Percentiles rank a stretch among this genome's conserved stretches.
Conservation (phyloP, 2,797 vertebrate species). For the Tarsius wallacei region DNA sequence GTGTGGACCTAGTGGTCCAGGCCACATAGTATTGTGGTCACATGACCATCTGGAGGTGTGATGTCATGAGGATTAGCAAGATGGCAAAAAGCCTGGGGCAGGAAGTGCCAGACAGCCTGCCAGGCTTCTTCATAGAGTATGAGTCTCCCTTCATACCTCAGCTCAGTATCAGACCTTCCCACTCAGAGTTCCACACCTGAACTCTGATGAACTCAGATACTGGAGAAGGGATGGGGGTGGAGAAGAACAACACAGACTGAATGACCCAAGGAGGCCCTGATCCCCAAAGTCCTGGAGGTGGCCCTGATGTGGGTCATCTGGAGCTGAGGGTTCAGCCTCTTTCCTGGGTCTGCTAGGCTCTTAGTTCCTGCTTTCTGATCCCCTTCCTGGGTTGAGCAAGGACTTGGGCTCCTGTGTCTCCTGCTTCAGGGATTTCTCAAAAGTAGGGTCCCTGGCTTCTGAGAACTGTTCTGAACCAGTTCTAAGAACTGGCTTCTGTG, state of each 20-base stretch:
- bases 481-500: not conserved
- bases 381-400: not conserved
- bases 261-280: not conserved
- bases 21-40: accelerated
- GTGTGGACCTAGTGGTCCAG: not conserved
- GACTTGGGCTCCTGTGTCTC: not conserved
- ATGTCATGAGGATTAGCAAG: not conserved
- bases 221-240: not conserved
- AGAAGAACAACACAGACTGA: not conserved
- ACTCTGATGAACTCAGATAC: no score
- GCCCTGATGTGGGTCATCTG: not conserved
- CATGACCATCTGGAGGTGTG: accelerated
- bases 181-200: not conserved
- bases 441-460: not conserved
- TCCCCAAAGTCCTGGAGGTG: not conserved
- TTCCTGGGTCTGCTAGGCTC: not conserved
- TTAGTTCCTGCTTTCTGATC: not conserved
- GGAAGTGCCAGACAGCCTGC: not conserved
- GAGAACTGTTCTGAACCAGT: no score
- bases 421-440: not conserved
- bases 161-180: not conserved
- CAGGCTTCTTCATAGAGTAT: no score
- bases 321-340: not conserved
- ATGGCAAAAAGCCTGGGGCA: not conserved
- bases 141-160: no score